Base-by-base conservation (phyloP, 2,888 invertebrate species). In the Noctua janthina region DNA sequence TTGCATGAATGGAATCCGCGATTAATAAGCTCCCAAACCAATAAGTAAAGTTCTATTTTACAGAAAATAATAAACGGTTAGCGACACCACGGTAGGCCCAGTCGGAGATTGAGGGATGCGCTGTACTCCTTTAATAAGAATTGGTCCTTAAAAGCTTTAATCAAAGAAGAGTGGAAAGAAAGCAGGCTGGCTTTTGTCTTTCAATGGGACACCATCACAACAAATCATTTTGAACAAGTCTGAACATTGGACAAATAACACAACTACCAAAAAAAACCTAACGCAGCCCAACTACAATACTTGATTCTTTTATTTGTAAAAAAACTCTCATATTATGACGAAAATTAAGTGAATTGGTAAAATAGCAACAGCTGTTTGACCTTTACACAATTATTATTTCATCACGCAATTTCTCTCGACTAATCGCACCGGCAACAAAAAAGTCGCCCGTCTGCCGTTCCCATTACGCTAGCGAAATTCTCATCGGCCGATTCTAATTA, bases 401-500 rank as follows among this genome's bases (percentile, higher is more conserved):
- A 56, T 23, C 3, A 1, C 46, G 17, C 5, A 0, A 49, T 39
- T n/a, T 46, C 23, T 4, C 8, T 1, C 39, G 15, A 62, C 5
- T 2, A 76, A 72, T 68, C 71, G 75, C 56, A 70, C 4, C 2
- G 0, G 11, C 73, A 35, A 69, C 78, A 81, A 62, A 83, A 89
- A 86, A 90, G 81, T 90, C 82, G 90, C 88, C 20, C 71, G 91
- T 91, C 83, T 77, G 13, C 49, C 23, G 29, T 15, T 17, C 46
- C 78, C 62, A 76, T 83, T 85, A 86, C 76, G 69, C 87, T 43
- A 74, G 76, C 87, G 88, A 91, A 90, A 90, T 93, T 93, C 91
- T 91, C 90, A 91, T 90, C 90, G 92, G 91, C 92, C 92, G 88
- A 92, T 94, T 94, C 94, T 95, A 95, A 95, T 95, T 95, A 95